Base-by-base conservation (phyloP, 1,140 invertebrate species). In the Drosophila pseudoobscura region DNA sequence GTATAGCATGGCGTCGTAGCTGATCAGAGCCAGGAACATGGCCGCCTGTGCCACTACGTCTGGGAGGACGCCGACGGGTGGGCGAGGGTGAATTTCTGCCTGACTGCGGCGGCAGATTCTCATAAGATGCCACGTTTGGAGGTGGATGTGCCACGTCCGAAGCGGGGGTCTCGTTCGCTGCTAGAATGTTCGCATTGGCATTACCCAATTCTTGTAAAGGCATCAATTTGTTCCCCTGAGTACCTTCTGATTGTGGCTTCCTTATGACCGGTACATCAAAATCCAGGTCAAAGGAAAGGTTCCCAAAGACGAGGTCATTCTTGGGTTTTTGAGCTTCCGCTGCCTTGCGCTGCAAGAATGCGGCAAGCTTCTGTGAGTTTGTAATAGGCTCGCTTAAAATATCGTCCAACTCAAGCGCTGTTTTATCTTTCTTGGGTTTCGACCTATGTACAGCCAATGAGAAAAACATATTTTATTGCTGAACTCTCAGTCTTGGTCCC, bases 1-100 rank as follows among this genome's bases (percentile, higher is more conserved):
- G 75, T n/a, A 87, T 73, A 15, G 82, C 82, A 41, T 64, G 71
- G 1, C 82, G 82, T 3, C 82, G 82, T 13, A 87, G 47, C 5
- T 69, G 68, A 59, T 87, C 82, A 0, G 78, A 82, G 3, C 65
- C 58, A 1, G 82, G 64, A 11, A 85, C 62, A 35, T 52, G 56
- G 46, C 60, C 11, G 35, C 35, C 2, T 9, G 31, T 46, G n/a
- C 59, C 66, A 20, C 71, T 77, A 15, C 68, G 74, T 2, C 46
- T 26, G 20, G 51, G 1, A 11, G 54, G 53, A 6, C 29, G 29
- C 17, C 53, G 9, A 47, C 24, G 13, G 7, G 26, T 22, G 13
- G 43, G 63, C 20, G 74, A 47, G 2, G 39, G 43, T 9, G n/a
- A 46, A 2, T 17, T 26, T 20, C 20, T 2, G 29, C 13, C n/a